Conservation (phyloP, 2,888 invertebrate species). For the Lasioglossum vierecki region DNA sequence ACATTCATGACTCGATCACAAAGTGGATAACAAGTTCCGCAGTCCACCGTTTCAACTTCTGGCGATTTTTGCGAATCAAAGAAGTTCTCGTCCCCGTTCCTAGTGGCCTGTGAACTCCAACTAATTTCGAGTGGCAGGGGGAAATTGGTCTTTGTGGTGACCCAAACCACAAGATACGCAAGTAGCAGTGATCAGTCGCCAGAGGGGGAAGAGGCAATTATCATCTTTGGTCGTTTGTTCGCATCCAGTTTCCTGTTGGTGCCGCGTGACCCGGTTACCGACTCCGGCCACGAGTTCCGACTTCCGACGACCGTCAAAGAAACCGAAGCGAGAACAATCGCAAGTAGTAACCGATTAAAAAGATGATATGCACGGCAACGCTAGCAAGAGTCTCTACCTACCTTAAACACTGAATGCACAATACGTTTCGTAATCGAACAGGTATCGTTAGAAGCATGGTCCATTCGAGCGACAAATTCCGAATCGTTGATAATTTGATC, state of each 20-base stretch:
- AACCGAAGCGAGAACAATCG: not conserved
- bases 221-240: not conserved
- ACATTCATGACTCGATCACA: not conserved
- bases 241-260: not conserved
- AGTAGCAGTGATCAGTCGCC: slow-evolving; percentile 1
- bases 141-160: not conserved
- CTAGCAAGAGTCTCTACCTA: not conserved
- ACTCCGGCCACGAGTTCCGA: not conserved
- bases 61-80: not conserved
- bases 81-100: not conserved
- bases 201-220: slow-evolving; percentile 3
- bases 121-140: not conserved
- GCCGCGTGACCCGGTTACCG: slow-evolving; percentile 22
- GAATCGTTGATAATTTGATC: not conserved
- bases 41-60: not conserved
- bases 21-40: not conserved
- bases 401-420: not conserved
- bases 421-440: not conserved
- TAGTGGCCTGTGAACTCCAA: not conserved
- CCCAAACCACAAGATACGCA: not conserved
- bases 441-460: not conserved
- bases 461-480: not conserved
- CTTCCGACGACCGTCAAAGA: not conserved
- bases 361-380: no score
- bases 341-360: no score